These are phyloP conservation scores for Poecilobothrus nobilitatus DNA, from an alignment of 2,888 invertebrate species.

Conservation along the genomic window DNA sequence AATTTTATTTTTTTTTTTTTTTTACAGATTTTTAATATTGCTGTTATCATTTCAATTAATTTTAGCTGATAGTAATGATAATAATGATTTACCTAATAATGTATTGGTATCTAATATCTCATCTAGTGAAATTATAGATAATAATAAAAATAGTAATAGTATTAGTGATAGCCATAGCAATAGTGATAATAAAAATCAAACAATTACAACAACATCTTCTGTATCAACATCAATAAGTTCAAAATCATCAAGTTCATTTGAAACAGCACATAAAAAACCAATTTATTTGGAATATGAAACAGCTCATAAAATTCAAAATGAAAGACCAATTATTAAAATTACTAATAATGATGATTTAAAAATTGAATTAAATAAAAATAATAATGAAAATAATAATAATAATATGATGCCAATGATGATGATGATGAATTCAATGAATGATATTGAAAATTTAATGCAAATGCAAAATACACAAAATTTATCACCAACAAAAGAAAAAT, in stretches of 20 bases:
- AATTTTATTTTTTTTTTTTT: neutral
- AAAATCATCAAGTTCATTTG: constrained; percentile 44
- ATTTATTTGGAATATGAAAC: constrained; percentile 44
- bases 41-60: neutral
- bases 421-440: constrained; percentile 20
- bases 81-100: neutral
- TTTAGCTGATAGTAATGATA: neutral
- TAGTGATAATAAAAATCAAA: neutral
- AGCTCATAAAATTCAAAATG: constrained; percentile 33
- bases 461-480: constrained; percentile 35
- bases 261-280: constrained; percentile 62
- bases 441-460: constrained; percentile 26
- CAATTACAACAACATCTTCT: neutral
- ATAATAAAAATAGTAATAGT: neutral
- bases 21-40: neutral
- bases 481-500: constrained; percentile 42
- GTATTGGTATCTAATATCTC: neutral
- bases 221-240: neutral
- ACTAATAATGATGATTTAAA: constrained; percentile 23
- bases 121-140: neutral
- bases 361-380: neutral
- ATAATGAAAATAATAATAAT: constrained; percentile 8
- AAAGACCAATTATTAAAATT: constrained; percentile 21
- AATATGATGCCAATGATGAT: constrained; percentile 17
- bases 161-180: neutral